These are phyloP conservation scores for Biston betularia DNA, from an alignment of 2,888 invertebrate genomes.

Conservation along the genomic window DNA sequence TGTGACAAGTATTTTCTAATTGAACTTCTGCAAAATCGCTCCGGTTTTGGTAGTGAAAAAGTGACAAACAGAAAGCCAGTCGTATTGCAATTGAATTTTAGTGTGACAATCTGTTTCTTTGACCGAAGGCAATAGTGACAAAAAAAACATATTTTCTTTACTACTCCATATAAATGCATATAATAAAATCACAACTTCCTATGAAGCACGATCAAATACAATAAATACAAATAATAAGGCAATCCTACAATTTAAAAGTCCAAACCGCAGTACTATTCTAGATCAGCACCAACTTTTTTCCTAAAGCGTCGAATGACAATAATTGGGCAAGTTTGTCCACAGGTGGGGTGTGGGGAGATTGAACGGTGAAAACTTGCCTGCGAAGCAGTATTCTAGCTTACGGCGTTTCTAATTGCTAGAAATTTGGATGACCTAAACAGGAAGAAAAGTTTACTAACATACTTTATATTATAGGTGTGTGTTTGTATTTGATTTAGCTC, in stretches of 20 bases:
- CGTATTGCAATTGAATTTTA: too few relatives aligned
- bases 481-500: too few relatives aligned
- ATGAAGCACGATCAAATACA: not conserved
- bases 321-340: conserved; percentile 66
- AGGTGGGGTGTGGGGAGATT: conserved; percentile 50
- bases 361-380: conserved; percentile 25
- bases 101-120: too few relatives aligned
- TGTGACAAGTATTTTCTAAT: too few relatives aligned
- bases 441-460: too few relatives aligned
- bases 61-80: too few relatives aligned
- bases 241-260: conserved; percentile 37
- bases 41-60: too few relatives aligned
- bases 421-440: not conserved
- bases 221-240: not conserved
- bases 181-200: not conserved
- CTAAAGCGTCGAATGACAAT: conserved; percentile 62
- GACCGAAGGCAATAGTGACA: too few relatives aligned
- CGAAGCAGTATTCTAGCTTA: conserved; percentile 7
- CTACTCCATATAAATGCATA: not conserved
- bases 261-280: conserved; percentile 34
- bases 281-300: conserved; percentile 42
- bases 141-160: too few relatives aligned
- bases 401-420: not conserved
- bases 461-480: not conserved
- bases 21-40: too few relatives aligned